These are phyloP conservation scores for Tangara arthus DNA, from an alignment of 2,797 vertebrate genomes.

Conservation along the genomic window DNA sequence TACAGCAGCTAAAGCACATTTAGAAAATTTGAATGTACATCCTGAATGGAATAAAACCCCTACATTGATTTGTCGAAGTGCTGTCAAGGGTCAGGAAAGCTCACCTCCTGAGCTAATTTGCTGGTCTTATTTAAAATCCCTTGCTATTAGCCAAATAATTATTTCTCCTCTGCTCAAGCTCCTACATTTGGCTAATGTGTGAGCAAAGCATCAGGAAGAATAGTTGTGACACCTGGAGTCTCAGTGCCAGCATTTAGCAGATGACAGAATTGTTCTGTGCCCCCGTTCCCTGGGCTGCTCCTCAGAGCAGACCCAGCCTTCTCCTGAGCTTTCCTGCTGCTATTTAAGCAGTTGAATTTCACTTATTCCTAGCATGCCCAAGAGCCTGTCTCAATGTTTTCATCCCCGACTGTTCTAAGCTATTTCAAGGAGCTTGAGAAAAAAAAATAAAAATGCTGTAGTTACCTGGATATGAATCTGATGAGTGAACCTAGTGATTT, in stretches of 20 bases:
- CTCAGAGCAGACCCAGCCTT: not conserved
- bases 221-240: not conserved
- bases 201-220: not conserved
- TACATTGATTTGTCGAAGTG: not conserved
- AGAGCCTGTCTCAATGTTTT: not conserved
- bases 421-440: not conserved
- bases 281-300: not conserved
- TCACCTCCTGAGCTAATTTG: not conserved
- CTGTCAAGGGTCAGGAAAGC: not conserved
- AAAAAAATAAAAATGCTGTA: not conserved
- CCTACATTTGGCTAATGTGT: not conserved
- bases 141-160: not conserved
- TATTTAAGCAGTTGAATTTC: not conserved
- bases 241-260: not conserved
- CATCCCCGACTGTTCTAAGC: not conserved
- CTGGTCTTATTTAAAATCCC: not conserved
- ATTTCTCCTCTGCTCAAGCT: not conserved
- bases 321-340: not conserved
- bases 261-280: not conserved
- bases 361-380: not conserved
- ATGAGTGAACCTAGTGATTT: not conserved
- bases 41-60: not conserved
- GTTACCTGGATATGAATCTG: not conserved
- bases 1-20: not conserved
- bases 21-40: not conserved